Evolutionary conservation across 2,888 invertebrate species (phyloP).

Genomic region (Troides aeacus): DNA sequence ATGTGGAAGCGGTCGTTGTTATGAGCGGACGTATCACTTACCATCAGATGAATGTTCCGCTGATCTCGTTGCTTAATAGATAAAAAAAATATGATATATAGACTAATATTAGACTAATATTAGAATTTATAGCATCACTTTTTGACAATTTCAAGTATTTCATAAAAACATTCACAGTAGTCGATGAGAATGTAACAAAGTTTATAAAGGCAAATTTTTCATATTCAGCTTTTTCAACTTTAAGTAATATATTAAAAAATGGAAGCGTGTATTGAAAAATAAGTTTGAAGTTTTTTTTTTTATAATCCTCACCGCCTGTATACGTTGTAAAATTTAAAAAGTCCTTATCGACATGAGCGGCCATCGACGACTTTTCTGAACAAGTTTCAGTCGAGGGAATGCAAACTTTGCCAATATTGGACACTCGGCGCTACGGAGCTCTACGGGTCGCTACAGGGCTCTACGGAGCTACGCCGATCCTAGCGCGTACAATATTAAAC

Average conservation of each 20-base stretch:
- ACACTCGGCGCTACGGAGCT: slow-evolving; percentile 36
- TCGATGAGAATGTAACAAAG: too few species aligned
- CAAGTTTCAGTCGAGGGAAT: slow-evolving; percentile 36
- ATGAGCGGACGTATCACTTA: too few species aligned
- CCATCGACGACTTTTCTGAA: slow-evolving; percentile 35
- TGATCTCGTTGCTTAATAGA: too few species aligned
- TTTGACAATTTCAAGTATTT: too few species aligned
- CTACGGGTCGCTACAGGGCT: not conserved
- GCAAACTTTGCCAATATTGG: slow-evolving; percentile 47
- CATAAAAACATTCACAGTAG: too few species aligned
- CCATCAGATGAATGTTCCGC: too few species aligned
- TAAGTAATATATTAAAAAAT: not conserved
- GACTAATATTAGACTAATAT: too few species aligned
- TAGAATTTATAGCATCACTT: too few species aligned
- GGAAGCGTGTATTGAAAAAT: not conserved
- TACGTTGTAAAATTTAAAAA: slow-evolving; percentile 19
- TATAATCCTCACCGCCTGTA: not conserved
- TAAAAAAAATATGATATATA: too few species aligned
- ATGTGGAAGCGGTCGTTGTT: too few species aligned
- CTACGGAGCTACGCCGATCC: not conserved
- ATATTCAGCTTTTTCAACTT: too few species aligned
- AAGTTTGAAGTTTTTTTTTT: not conserved
- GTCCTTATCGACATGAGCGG: slow-evolving; percentile 12
- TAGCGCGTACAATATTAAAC: slow-evolving; percentile 26
- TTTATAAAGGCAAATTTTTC: too few species aligned